Conservation (phyloP, 2,113 vertebrate genomes). For the Channa maculata region DNA sequence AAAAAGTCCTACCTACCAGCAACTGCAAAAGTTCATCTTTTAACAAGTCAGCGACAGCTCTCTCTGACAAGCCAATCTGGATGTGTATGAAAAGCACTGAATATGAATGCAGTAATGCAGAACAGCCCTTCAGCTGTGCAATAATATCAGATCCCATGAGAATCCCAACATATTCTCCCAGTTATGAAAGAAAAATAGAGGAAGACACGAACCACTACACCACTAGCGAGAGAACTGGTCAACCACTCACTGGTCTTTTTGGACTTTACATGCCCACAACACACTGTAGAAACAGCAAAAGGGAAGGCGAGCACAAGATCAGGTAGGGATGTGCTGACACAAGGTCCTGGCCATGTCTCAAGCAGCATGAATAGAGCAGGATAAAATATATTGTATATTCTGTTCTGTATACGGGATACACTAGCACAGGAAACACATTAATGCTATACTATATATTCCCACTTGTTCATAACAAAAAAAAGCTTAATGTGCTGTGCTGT, state of each 20-base stretch:
- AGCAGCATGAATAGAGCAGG: neutral
- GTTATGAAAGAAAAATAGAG: constrained; percentile 67
- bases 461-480: neutral
- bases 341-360: neutral
- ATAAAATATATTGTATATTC: neutral
- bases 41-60: neutral
- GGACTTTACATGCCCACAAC: neutral
- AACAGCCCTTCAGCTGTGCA: constrained; percentile 41
- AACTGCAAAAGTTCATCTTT: constrained; percentile 1
- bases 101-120: constrained; percentile 34
- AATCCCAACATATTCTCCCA: constrained; percentile 50
- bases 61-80: constrained; percentile 23
- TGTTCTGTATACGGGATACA: neutral
- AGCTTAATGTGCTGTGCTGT: neutral
- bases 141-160: constrained; percentile 52
- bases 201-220: constrained; percentile 21
- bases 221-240: neutral
- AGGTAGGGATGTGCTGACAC: neutral
- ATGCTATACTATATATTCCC: neutral
- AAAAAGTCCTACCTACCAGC: constrained; percentile 6
- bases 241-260: constrained; percentile 15
- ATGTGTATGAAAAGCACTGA: constrained; percentile 5
- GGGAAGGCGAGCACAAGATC: neutral
- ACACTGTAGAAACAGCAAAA: neutral
- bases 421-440: neutral